Base-by-base conservation (phyloP, 2,888 invertebrate genomes). In the Stenotaenia linearis region DNA sequence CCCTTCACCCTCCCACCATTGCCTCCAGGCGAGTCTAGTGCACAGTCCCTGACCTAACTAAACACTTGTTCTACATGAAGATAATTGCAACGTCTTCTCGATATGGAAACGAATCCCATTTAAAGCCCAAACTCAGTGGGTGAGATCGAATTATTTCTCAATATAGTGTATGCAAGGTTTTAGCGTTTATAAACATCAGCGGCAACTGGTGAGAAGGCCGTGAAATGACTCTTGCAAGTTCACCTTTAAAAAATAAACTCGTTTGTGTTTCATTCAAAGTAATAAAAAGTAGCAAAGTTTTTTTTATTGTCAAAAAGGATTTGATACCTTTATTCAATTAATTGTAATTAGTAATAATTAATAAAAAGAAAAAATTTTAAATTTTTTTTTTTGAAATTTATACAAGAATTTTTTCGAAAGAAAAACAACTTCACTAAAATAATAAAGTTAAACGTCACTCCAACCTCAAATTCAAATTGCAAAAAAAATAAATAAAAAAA, bases 21-120 rank as follows among this genome's bases (percentile, higher is more conserved):
- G 35, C 75, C 75, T 75, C 75, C 75, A 75, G 75, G 75, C 75
- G 75, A 35, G 61, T 23, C 61, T 61, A 61, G 61, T 61, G 61
- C 61, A 25, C 23, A 7, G 61, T 61, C 61, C 61, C 61, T 61
- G 61, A 61, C 61, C 61, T 61, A 61, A 61, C 61, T 61, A 61
- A 61, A 61, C 61, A 61, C 61, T 61, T 61, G 61, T 61, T 61
- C 61, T 61, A 61, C 61, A 61, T 25, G 28, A 23, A 5, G 61
- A 56, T 56, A 56, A 56, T 56, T 56, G 56, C 56, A 21, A 23
- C 56, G 7, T 56, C 61, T 25, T 61, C 61, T 61, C 25, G 23
- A 61, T 61, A 61, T 28, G 25, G 23, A 61, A 61, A 25, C 25
- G 7, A 45, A 7, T n/a, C 18, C n/a, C 15, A 3, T 15, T 15